These are phyloP conservation scores for Craniophora ligustri DNA, from an alignment of 2,888 invertebrate genomes.

Conservation along the genomic window DNA sequence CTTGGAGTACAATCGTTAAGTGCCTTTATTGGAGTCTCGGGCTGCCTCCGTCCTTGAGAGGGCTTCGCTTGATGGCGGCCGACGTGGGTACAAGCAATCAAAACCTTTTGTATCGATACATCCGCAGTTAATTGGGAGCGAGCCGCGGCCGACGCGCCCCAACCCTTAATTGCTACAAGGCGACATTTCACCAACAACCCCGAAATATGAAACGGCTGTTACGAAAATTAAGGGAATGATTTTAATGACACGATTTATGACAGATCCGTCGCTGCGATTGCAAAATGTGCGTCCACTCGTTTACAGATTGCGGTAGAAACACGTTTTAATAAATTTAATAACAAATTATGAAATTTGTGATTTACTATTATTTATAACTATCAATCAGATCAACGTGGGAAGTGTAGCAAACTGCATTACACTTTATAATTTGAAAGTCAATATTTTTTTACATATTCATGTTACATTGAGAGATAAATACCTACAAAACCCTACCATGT, in stretches of 20 bases:
- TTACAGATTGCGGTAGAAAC: slow-evolving; percentile 23
- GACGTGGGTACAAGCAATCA: slow-evolving; percentile 44
- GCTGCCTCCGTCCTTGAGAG: background rate
- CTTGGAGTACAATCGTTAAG: slow-evolving; percentile 14
- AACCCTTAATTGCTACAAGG: slow-evolving; percentile 48
- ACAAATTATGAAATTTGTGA: too few relatives aligned
- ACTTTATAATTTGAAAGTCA: too few relatives aligned
- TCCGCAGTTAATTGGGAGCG: slow-evolving; percentile 50
- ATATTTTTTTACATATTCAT: too few relatives aligned
- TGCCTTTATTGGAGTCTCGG: slow-evolving; percentile 2
- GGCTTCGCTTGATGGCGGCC: slow-evolving; percentile 5
- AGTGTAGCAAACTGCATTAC: too few relatives aligned
- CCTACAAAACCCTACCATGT: too few relatives aligned
- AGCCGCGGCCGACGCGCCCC: slow-evolving; percentile 10
- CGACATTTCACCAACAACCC: slow-evolving; percentile 30
- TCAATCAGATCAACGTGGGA: too few relatives aligned
- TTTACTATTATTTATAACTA: too few relatives aligned
- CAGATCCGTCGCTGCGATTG: slow-evolving; percentile 24
- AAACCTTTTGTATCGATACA: slow-evolving; percentile 52
- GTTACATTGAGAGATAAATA: too few relatives aligned
- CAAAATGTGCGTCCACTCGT: slow-evolving; percentile 26
- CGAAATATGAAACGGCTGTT: slow-evolving; percentile 23
- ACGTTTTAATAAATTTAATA: too few relatives aligned
- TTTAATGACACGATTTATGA: slow-evolving; percentile 46
- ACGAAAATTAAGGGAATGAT: slow-evolving; percentile 38